A percentile compares a stretch with the other conserved stretches of the same genome.
Evolutionary conservation across 1,140 invertebrate species (phyloP).

Genomic region (Aphis gossypii): DNA sequence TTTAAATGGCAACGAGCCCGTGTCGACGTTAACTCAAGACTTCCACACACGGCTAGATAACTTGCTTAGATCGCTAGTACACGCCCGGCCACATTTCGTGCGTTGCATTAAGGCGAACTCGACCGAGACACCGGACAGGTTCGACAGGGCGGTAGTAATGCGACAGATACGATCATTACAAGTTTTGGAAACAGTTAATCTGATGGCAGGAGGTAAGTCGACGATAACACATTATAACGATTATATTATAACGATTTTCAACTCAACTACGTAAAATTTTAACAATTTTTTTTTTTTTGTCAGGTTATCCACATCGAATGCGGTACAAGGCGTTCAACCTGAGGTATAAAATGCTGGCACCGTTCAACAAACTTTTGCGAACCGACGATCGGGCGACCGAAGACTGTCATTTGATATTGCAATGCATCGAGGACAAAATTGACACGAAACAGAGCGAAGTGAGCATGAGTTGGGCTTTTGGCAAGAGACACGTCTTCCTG

Average conservation of each 20-base stretch:
- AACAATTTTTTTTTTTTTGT: neutral
- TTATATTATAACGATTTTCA: neutral
- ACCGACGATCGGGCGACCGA: conserved; percentile 83
- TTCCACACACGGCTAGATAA: conserved; percentile 93
- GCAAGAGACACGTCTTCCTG: conserved; percentile 90
- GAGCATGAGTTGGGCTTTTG: conserved; percentile 85
- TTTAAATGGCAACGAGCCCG: conserved; percentile 85
- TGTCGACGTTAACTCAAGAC: conserved; percentile 91
- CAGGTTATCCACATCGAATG: conserved; percentile 91
- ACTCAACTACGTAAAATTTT: neutral
- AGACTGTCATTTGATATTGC: conserved; percentile 80
- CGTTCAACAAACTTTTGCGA: conserved; percentile 76
- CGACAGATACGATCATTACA: conserved; percentile 88
- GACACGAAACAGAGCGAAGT: conserved; percentile 63
- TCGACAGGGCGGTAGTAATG: conserved; percentile 82
- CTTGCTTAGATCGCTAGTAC: conserved; percentile 86
- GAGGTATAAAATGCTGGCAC: conserved; percentile 82
- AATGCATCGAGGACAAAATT: conserved; percentile 67
- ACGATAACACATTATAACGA: neutral
- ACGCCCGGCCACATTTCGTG: conserved; percentile 93
- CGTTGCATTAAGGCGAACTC: conserved; percentile 88
- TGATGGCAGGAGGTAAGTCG: conserved; percentile 82
- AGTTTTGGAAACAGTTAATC: conserved; percentile 91
- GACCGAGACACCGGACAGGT: conserved; percentile 77
- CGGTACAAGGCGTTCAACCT: conserved; percentile 92